phyloP scores from a whole-genome alignment of 2,888 invertebrate species.

The Anarsia innoxiella region DNA sequence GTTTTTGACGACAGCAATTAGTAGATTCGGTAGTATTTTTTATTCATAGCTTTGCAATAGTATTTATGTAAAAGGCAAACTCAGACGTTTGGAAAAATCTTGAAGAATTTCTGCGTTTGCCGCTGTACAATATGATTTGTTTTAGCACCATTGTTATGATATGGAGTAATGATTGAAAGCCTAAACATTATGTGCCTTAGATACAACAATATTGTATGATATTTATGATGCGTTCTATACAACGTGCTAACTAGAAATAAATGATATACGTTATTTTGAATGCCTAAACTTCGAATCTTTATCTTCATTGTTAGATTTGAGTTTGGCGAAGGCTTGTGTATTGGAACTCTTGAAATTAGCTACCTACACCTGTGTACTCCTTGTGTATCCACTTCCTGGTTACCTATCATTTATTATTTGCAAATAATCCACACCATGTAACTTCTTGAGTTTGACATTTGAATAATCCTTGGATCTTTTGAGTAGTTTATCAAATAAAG shows the following conservation, averaged over 20 bases:
- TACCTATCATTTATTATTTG: too few relatives aligned
- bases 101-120: conserved; percentile 30
- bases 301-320: conserved; percentile 55
- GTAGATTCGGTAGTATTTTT: conserved; percentile 51
- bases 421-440: too few relatives aligned
- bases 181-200: conserved; percentile 77
- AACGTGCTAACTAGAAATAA: conserved; percentile 74
- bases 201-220: conserved; percentile 76
- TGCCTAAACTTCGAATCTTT: conserved; percentile 54
- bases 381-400: too few relatives aligned
- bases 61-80: conserved; percentile 36
- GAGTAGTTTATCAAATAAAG: too few relatives aligned
- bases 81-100: conserved; percentile 22
- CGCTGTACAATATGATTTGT: conserved; percentile 32
- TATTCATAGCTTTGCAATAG: conserved; percentile 59
- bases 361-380: too few relatives aligned
- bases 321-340: conserved; percentile 58
- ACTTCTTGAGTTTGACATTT: too few relatives aligned
- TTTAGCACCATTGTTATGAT: conserved; percentile 70
- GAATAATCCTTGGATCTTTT: too few relatives aligned
- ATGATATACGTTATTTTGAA: conserved; percentile 65
- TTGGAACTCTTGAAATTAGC: background rate
- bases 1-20: conserved; percentile 40
- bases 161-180: conserved; percentile 73
- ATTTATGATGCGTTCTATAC: conserved; percentile 75